Conservation (phyloP, 2,113 vertebrate genomes). For the Hypomesus transpacificus region DNA sequence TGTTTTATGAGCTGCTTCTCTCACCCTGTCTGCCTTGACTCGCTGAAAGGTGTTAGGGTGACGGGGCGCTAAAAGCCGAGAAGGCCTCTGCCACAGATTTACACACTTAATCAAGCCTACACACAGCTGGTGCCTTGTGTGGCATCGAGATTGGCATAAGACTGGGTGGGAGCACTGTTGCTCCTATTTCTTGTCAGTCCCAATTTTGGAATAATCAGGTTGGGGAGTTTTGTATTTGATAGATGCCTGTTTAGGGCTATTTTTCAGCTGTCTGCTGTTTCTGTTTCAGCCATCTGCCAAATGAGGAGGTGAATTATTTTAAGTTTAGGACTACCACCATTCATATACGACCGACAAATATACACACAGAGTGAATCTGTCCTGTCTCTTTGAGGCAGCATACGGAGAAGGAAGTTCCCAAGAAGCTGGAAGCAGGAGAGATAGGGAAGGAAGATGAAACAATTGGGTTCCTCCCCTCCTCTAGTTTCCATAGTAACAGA, state of each 20-base stretch:
- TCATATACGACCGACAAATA: neutral
- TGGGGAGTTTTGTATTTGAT: no score
- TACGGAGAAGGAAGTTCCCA: conserved; percentile 58
- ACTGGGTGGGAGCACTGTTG: no score
- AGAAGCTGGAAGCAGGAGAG: conserved; percentile 52
- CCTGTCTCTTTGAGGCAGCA: conserved; percentile 47
- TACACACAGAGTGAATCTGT: neutral
- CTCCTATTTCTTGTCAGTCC: no score
- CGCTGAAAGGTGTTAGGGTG: neutral
- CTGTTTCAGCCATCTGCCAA: no score
- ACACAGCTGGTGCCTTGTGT: conserved; percentile 6
- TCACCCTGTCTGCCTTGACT: neutral
- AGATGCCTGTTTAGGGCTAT: no score
- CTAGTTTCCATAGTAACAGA: conserved; percentile 67
- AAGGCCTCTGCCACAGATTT: neutral
- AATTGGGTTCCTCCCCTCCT: conserved; percentile 44
- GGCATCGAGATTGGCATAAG: no score
- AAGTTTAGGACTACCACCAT: neutral
- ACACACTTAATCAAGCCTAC: conserved; percentile 21
- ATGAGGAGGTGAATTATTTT: no score
- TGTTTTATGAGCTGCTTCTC: neutral
- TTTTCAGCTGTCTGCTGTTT: no score
- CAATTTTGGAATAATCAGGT: no score
- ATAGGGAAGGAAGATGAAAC: conserved; percentile 54
- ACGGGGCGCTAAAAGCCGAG: neutral